Evolutionary conservation across 2,113 vertebrate species (phyloP), one percentile per base, ranked within the genome.

Genomic region (Ondatra zibethicus): DNA sequence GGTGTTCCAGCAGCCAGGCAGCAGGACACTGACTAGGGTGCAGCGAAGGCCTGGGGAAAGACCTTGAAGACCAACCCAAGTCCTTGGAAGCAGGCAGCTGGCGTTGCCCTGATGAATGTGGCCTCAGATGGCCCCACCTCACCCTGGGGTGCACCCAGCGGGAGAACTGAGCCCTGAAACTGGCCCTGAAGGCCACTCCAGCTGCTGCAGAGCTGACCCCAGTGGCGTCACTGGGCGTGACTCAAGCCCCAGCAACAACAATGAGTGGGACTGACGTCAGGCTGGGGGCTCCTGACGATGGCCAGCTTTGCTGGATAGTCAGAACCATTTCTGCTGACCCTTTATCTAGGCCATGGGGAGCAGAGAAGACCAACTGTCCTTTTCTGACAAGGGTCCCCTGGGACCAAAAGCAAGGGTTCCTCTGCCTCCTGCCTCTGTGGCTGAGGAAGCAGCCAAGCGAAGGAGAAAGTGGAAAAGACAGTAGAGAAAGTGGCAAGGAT

Each of bases 181-280:
- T 70, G 77, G 91, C 80, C 95, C 91, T 25, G 29, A 78, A 90
- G 92, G 93, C 96, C 93, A 92, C 76, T 81, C 91, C 55, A 72
- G 91, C 68, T 31, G 36, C 91, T 97, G 77, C n/a, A 80, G 87
- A 72, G 78, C 93, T 98, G 98, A 97, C 96, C 98, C 96, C 75
- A 55, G 68, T 97, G 88, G 92, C 91, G 96, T 98, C 98, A 98
- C 89, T 84, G 73, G 96, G 96, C 76, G 58, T 97, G 97, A 97
- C 96, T 98, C 96, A 96, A 96, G 85, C 72, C 91, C 89, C 91
- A 89, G 94, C 94, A 96, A 92, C 94, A 98, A 96, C 89, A 95
- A 63, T 86, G 91, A 94, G 89, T n/a, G 66, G 85, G 89, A 93
- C 95, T 98, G 94, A 97, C 94, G 95, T 97, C 96, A 97, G 95